Base-by-base conservation (phyloP, 1,140 invertebrate genomes). In the Diorhabda carinulata region DNA sequence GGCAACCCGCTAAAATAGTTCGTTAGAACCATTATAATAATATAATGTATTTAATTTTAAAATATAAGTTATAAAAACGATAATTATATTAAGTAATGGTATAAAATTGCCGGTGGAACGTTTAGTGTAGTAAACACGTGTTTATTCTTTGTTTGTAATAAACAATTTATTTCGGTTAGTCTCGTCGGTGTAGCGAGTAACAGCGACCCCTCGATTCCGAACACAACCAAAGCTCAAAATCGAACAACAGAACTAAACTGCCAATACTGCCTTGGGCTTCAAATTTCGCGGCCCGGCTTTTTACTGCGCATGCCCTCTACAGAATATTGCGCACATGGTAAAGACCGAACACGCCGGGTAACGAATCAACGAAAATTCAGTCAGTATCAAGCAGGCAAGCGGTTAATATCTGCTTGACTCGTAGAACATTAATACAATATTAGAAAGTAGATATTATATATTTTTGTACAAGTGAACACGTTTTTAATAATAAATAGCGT, bases 381-480 rank as follows among this genome's bases (percentile, higher is more conserved):
- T 81, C 73, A 76, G 77, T 74, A 78, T 66, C 74, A 76, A 78
- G 78, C 79, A 75, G 77, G 78, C 79, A 70, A 76, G 66, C 59
- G 58, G 75, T 61, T 57, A 61, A 71, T 61, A 65, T 75, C 71
- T 69, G 73, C 74, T 70, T 75, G 67, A 57, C 61, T 58, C 56
- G 40, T 40, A 68, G 40, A 58, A 58, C 40, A 40, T 44, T n/a
- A 42, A 61, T 67, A 69, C 7, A 69, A 44, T 69, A 69, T 10
- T 58, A 44, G 56, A 45, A 66, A 69, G 41, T 66, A 60, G 61
- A 69, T 64, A 58, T 69, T 47, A 73, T 79, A 78, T 81, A 80
- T 80, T 81, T 80, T 80, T 80, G 73, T 78, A 78, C 65, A 45
- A 41, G 65, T 77, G 73, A 76, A 76, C 61, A 25, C 75, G 72